These are phyloP conservation scores for Peromyscus attwateri DNA, from an alignment of 2,797 vertebrate genomes.

Conservation along the genomic window DNA sequence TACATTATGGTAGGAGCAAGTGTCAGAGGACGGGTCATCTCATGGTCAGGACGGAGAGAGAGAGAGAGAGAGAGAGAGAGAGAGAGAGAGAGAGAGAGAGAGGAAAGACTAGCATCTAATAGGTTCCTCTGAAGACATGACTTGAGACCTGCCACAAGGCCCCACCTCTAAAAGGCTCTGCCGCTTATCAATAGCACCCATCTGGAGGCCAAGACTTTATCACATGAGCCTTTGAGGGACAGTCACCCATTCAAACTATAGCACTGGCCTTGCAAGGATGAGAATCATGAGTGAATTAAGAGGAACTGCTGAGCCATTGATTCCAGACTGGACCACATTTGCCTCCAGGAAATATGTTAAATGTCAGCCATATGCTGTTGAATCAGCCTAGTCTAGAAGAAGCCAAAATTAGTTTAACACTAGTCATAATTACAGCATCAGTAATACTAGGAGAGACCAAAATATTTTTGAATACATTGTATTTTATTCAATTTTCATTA, in stretches of 20 bases:
- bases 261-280: not conserved
- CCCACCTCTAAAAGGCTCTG: not conserved
- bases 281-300: not conserved
- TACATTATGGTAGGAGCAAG: not conserved
- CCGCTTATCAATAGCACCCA: no score
- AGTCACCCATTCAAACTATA: no score
- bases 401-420: not conserved
- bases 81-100: no score
- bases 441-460: not conserved
- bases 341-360: conserved; percentile 9
- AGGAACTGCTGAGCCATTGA: not conserved
- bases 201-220: not conserved
- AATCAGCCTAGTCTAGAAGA: not conserved
- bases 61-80: no score
- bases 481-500: not conserved
- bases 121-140: not conserved
- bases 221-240: no score
- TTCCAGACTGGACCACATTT: not conserved
- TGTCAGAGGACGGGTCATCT: not conserved
- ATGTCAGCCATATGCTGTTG: not conserved
- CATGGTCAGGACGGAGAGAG: no score
- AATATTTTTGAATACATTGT: not conserved
- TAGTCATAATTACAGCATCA: fast-evolving
- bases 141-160: not conserved
- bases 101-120: not conserved